Percentiles rank a stretch among this genome's conserved stretches.
phyloP scores from a whole-genome alignment of 1,140 invertebrate species.

The Drosophila sp. region DNA sequence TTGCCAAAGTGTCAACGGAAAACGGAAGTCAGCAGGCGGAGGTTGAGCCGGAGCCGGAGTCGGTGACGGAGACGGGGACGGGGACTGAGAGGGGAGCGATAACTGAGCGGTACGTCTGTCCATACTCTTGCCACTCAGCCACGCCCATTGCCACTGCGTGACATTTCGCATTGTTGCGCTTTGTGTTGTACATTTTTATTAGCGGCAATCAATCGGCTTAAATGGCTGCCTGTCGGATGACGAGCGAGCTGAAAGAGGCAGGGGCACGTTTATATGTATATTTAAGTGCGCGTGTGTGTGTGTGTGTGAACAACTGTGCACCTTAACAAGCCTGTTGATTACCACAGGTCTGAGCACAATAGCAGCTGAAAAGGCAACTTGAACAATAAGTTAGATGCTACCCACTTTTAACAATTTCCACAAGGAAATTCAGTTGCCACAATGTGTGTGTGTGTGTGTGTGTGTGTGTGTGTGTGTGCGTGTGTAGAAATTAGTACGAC shows the following conservation, averaged over 20 bases:
- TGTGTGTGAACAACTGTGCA: constrained; percentile 10
- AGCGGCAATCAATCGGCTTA: constrained; percentile 79
- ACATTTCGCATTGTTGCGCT: constrained; percentile 57
- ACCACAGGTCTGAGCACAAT: background rate
- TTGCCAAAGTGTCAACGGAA: constrained; percentile 66
- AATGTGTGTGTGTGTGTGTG: background rate
- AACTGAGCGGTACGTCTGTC: too few relatives aligned
- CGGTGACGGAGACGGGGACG: too few relatives aligned
- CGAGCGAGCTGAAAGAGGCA: background rate
- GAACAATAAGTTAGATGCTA: constrained; percentile 13
- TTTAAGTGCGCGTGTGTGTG: constrained; percentile 5
- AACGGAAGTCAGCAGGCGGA: constrained; percentile 30
- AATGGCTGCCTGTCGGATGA: constrained; percentile 36
- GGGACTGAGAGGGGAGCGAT: background rate
- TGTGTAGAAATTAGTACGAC: background rate
- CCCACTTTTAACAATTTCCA: constrained; percentile 11
- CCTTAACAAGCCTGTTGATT: constrained; percentile 45
- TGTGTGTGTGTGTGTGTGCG: background rate
- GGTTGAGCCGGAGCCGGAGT: too few relatives aligned
- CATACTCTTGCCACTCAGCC: background rate
- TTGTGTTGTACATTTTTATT: constrained; percentile 71
- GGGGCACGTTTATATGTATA: background rate
- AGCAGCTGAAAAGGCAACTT: background rate
- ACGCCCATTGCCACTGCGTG: background rate
- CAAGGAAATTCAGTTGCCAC: constrained; percentile 14